These are phyloP conservation scores for Gavia stellata DNA, from an alignment of 2,113 vertebrate species.

Conservation along the genomic window DNA sequence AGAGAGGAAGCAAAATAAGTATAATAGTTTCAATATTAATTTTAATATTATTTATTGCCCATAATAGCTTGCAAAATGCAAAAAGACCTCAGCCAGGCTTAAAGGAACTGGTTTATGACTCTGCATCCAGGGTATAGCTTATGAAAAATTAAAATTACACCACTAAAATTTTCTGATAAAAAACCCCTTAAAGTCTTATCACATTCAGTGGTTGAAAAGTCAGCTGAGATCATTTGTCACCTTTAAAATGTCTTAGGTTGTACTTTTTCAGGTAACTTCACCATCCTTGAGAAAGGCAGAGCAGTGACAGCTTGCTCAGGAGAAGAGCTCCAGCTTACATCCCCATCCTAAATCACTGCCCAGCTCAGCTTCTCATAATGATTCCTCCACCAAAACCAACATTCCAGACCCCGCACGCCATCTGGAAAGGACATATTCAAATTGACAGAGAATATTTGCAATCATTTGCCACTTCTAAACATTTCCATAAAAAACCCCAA, in stretches of 20 bases:
- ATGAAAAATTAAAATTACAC: neutral
- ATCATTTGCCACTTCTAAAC: neutral
- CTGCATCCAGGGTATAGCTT: neutral
- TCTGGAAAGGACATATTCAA: neutral
- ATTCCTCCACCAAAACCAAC: neutral
- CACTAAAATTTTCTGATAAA: neutral
- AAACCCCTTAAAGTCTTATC: neutral
- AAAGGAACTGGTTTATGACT: neutral
- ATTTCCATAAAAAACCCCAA: neutral
- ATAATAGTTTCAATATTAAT: neutral
- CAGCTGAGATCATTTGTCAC: neutral
- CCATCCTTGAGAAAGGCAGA: neutral
- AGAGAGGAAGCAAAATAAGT: neutral
- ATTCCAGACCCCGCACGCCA: accelerated
- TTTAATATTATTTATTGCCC: neutral
- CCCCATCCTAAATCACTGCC: neutral
- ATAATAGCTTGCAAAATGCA: neutral
- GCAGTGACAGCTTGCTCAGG: neutral
- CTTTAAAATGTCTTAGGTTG: neutral
- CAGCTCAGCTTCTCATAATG: neutral
- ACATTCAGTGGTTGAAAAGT: neutral
- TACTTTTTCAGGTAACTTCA: neutral
- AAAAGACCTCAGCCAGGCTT: neutral
- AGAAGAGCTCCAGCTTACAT: neutral
- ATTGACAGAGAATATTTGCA: neutral